A percentile compares a stretch with the other conserved stretches of the same genome.
These are phyloP conservation scores for Meiosimyza platycephala DNA, from an alignment of 2,888 invertebrate species.

Conservation along the genomic window DNA sequence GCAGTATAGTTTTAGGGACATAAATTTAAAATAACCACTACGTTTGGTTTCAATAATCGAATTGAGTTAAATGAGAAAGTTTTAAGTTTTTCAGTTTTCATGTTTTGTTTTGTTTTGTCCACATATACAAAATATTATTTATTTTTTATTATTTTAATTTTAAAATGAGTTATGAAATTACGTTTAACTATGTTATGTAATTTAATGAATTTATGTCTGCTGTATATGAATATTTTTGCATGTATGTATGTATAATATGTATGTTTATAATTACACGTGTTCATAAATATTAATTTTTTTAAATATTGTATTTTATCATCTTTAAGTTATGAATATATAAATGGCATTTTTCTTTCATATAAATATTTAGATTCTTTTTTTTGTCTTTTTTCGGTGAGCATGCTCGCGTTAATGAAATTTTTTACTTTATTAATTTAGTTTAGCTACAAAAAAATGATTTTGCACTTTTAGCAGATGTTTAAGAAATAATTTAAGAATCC, in stretches of 20 bases:
- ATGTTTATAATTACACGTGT: constrained; percentile 34
- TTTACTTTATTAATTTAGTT: constrained; percentile 33
- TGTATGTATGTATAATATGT: constrained; percentile 32
- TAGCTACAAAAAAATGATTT: too few species aligned
- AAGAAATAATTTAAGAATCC: not conserved
- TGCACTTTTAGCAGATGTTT: constrained; percentile 23
- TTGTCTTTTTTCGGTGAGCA: constrained; percentile 23
- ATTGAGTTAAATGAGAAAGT: not conserved
- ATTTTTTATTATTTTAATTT: not conserved
- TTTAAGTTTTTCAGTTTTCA: not conserved
- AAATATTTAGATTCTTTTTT: constrained; percentile 40
- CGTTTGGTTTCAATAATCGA: not conserved
- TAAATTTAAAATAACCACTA: too few species aligned
- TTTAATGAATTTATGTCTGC: constrained; percentile 36
- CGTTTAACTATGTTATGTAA: not conserved
- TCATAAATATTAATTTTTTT: constrained; percentile 9
- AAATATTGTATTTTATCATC: constrained; percentile 35
- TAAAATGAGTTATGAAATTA: constrained; percentile 13
- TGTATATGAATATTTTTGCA: constrained; percentile 30
- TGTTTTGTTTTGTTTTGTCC: constrained; percentile 11
- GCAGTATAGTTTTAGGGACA: too few species aligned
- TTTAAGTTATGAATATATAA: constrained; percentile 42
- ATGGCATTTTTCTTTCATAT: constrained; percentile 39
- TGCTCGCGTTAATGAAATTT: constrained; percentile 20
- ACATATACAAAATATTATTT: constrained; percentile 30